Base-by-base conservation (phyloP, 2,113 vertebrate genomes). In the Turdus rufiventris region DNA sequence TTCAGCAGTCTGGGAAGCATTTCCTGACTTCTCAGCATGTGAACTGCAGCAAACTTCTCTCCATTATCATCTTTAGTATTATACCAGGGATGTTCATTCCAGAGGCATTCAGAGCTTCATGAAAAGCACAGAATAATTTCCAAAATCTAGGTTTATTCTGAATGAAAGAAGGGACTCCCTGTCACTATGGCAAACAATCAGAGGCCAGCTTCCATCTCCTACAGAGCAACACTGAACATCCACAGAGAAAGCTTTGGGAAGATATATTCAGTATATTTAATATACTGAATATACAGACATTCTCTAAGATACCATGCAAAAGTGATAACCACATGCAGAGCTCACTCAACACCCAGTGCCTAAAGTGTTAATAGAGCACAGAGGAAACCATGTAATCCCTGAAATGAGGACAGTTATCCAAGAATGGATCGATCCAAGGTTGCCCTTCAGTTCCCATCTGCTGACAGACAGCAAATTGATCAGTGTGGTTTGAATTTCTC, bases 341-440 rank as follows among this genome's bases (percentile, higher is more conserved):
- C 54, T 60, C 36, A 5, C 40, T 8, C 17, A n/a, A n/a, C 29
- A 34, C 20, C 24, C 29, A 3, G 79, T 19, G 47, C 68, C 58
- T 19, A 2, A 79, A 68, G 36, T 5, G 68, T 78, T 95, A 93
- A 96, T 4, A 8, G 9, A 31, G 48, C 70, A 29, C 40, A 51
- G 61, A 33, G 65, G 40, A 93, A 95, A 70, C 1, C 5, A 31
- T 74, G 63, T 56, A 71, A 88, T 83, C 72, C 91, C 85, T 60
- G 85, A 88, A 95, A 86, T 2, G 60, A 93, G 85, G 48, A 89
- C 81, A 34, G 74, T 9, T 66, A 60, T 89, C 93, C 89, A 77
- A 79, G 83, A 87, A 86, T 3, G 2, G 36, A 84, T 94, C 58
- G 54, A 83, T 93, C 82, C 78, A 76, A 79, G 88, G 82, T 6